Percentiles rank a stretch among this genome's conserved stretches.
Conservation (phyloP, 2,113 vertebrate species). For the Neolamprologus fasciatus region DNA sequence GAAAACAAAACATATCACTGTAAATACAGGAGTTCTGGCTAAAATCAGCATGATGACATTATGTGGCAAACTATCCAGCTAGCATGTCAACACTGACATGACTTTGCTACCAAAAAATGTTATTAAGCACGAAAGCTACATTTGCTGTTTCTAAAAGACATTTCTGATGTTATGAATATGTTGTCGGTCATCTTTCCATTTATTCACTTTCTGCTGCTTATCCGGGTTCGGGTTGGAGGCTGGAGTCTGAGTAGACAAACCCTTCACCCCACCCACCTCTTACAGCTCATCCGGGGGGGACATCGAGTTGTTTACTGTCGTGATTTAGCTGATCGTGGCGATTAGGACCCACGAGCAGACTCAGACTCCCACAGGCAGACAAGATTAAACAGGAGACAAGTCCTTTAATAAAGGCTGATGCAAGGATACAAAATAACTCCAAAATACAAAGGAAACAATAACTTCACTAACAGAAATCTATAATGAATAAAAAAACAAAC, state of each 20-base stretch:
- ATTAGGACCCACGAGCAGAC: neutral
- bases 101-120: neutral
- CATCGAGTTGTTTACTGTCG: neutral
- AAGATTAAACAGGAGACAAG: neutral
- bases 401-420: neutral
- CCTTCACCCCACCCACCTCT: neutral
- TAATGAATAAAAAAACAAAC: rapidly evolving
- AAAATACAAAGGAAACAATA: neutral
- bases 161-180: neutral
- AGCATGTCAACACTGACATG: neutral
- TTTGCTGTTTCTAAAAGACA: neutral
- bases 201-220: neutral
- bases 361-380: neutral
- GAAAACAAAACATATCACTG: neutral
- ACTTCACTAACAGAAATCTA: neutral
- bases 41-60: rapidly evolving
- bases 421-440: neutral
- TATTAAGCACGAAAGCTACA: neutral
- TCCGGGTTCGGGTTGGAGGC: rapidly evolving
- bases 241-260: neutral
- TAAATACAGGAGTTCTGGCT: neutral
- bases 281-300: neutral
- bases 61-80: neutral
- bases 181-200: neutral
- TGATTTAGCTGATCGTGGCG: neutral